phyloP scores from a whole-genome alignment of 2,888 invertebrate species.

The Heliconius hortense region DNA sequence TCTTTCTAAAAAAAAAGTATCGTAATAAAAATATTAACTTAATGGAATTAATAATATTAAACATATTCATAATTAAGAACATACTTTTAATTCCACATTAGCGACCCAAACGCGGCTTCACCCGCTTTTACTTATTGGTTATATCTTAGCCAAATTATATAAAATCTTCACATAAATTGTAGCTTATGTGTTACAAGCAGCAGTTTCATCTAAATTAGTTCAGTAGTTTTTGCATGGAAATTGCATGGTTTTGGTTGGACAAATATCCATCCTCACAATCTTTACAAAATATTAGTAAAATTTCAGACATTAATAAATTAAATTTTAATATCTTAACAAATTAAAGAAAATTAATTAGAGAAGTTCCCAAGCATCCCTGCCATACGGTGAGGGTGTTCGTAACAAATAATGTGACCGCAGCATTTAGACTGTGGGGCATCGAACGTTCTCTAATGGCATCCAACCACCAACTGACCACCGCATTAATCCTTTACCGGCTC shows the following conservation, averaged over 20 bases:
- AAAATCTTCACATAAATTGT: no score
- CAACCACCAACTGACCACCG: slow-evolving; percentile 79
- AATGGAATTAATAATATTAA: not conserved
- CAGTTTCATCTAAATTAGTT: no score
- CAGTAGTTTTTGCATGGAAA: no score
- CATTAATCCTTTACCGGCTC: slow-evolving; percentile 79
- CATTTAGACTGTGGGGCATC: slow-evolving; percentile 73
- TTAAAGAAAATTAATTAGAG: slow-evolving; percentile 46
- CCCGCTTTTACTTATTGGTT: no score
- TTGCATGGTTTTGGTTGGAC: no score
- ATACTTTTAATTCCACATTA: not conserved
- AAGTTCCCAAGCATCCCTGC: slow-evolving; percentile 50
- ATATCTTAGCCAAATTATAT: no score
- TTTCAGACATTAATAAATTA: no score
- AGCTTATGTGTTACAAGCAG: no score
- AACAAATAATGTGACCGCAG: slow-evolving; percentile 72
- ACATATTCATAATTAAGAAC: not conserved
- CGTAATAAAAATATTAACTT: slow-evolving; percentile 37
- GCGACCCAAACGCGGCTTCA: no score
- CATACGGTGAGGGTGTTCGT: slow-evolving; percentile 52
- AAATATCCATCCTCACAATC: no score
- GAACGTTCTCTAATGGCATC: slow-evolving; percentile 78
- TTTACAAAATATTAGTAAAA: no score
- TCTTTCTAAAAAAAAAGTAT: not conserved
- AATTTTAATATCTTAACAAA: slow-evolving; percentile 20